Evolutionary conservation across 2,888 invertebrate species (phyloP).

Genomic region (Trichopoda pennipes): DNA sequence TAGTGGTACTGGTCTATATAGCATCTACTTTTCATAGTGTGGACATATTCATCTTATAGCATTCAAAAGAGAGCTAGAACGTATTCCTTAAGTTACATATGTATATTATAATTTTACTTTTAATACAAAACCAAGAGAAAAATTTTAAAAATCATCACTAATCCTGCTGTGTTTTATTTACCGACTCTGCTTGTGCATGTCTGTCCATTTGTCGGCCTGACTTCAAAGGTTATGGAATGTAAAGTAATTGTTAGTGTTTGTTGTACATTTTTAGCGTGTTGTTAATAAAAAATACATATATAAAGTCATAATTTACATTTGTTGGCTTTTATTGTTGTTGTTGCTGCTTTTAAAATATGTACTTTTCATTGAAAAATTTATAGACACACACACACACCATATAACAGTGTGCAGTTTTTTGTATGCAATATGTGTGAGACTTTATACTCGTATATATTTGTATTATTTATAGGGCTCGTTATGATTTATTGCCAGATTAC

Average conservation of each 20-base stretch:
- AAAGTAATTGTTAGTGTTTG: slow-evolving; percentile 64
- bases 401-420: slow-evolving; percentile 31
- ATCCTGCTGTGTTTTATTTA: slow-evolving; percentile 55
- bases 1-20: too few relatives aligned
- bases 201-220: slow-evolving; percentile 41
- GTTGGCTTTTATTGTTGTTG: slow-evolving; percentile 34
- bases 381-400: slow-evolving; percentile 66
- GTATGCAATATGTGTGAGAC: background rate
- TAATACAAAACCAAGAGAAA: background rate
- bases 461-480: slow-evolving; percentile 58
- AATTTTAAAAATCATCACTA: slow-evolving; percentile 46
- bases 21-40: too few relatives aligned
- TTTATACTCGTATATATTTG: too few relatives aligned
- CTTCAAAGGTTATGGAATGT: slow-evolving; percentile 62
- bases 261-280: slow-evolving; percentile 63
- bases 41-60: too few relatives aligned
- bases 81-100: too few relatives aligned
- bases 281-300: slow-evolving; percentile 57
- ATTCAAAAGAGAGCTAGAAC: too few relatives aligned
- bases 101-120: background rate
- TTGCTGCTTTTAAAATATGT: background rate
- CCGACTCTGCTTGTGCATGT: slow-evolving; percentile 4
- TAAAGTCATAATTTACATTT: slow-evolving; percentile 65
- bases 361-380: slow-evolving; percentile 40
- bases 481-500: slow-evolving; percentile 66